Evolutionary conservation across 2,113 vertebrate species (phyloP), one percentile per base, ranked within the genome.

Genomic region (Cheilinus undulatus): DNA sequence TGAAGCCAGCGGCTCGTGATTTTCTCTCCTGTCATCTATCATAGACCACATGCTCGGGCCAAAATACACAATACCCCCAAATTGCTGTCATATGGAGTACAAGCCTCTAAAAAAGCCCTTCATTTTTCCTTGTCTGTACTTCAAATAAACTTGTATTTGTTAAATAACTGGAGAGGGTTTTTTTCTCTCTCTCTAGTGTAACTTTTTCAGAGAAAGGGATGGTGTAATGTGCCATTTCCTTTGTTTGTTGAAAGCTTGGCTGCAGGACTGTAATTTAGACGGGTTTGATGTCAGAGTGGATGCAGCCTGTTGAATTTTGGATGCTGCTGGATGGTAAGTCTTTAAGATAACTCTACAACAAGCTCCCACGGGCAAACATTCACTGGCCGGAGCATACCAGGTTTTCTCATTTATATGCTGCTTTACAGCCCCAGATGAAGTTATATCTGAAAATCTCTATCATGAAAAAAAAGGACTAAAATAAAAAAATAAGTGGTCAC

Each of bases 21-120:
- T 95, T 95, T 94, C 95, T 95, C 95, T 94, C 93, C 90, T 91
- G 95, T 94, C 95, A 96, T 97, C 95, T 95, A 97, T 97, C 95
- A 97, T 91, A 90, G 94, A 87, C 91, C 91, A 88, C 64, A 66
- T 69, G 92, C 91, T 93, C 80, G 83, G 90, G 95, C 96, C 95
- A 97, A 96, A 94, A 95, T 94, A 96, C 94, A 97, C 95, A 97
- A 95, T 95, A 92, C 93, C 93, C 92, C 95, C 92, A 95, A 96
- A 96, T 96, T 96, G 94, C 96, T 97, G 95, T 96, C 95, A 96
- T 96, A 95, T 95, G 96, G 92, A 94, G 94, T 89, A 76, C 82
- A 84, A 87, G 80, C 58, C 40, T 69, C 74, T 69, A 85, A 89
- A 83, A 95, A 95, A 68, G 88, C 82, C 93, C 93, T 94, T 92